A percentile compares a stretch with the other conserved stretches of the same genome.
Evolutionary conservation across 2,797 vertebrate genomes (phyloP).

Genomic region (Halcyon leucocephala): DNA sequence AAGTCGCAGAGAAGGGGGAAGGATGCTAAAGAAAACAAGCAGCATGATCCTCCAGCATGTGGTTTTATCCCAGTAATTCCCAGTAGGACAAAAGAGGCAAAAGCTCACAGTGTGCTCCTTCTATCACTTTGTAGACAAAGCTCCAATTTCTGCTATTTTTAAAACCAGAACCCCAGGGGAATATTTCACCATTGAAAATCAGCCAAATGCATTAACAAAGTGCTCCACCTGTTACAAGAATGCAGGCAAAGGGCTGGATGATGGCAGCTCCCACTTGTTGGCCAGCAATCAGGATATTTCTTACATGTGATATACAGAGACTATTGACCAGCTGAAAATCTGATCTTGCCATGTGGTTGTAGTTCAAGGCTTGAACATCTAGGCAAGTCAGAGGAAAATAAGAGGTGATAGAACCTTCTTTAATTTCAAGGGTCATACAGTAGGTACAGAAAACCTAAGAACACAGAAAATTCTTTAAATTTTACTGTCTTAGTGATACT

Average conservation of each 20-base stretch:
- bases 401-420: not conserved
- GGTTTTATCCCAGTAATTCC: constrained; percentile 44
- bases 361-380: not conserved
- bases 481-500: not conserved
- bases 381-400: not conserved
- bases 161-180: constrained; percentile 47
- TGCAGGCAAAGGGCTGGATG: constrained; percentile 20
- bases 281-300: constrained; percentile 5
- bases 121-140: constrained; percentile 32
- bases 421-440: not conserved
- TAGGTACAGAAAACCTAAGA: not conserved
- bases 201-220: constrained; percentile 47
- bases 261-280: constrained; percentile 19
- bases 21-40: constrained; percentile 51
- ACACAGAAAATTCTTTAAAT: not conserved
- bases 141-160: constrained; percentile 41
- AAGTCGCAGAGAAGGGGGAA: not conserved
- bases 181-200: constrained; percentile 51
- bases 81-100: constrained; percentile 15
- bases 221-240: constrained; percentile 66
- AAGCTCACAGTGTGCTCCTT: constrained; percentile 12
- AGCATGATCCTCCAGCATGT: not conserved
- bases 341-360: not conserved
- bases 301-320: not conserved
- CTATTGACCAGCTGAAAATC: constrained; percentile 44